These are phyloP conservation scores for Orthonychiurus folsomi DNA, from an alignment of 2,888 invertebrate species.

Conservation along the genomic window DNA sequence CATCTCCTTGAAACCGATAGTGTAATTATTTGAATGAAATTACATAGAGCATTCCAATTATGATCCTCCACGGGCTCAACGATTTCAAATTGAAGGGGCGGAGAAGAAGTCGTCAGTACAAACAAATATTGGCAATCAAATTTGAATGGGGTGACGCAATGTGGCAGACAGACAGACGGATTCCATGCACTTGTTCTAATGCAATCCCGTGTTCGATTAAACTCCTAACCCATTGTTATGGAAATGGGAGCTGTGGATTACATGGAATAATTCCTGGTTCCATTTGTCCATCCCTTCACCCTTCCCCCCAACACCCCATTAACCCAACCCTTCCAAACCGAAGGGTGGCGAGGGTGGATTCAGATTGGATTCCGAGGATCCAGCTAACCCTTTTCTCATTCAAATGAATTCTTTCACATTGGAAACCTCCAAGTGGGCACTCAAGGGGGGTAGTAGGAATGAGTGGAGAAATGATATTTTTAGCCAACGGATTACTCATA, in stretches of 20 bases:
- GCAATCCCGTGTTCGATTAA: neutral
- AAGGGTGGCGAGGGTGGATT: neutral
- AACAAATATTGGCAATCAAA: neutral
- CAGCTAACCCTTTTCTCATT: neutral
- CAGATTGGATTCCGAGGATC: neutral
- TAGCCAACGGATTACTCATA: too few species aligned
- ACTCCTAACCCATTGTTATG: conserved; percentile 1
- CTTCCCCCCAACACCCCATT: neutral
- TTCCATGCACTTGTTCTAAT: neutral
- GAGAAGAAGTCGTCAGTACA: neutral
- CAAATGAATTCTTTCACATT: neutral
- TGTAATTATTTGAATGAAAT: too few species aligned
- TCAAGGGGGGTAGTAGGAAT: too few species aligned
- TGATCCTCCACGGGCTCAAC: too few species aligned
- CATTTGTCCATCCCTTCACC: neutral
- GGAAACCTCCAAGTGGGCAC: neutral
- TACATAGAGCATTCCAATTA: too few species aligned
- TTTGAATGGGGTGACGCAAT: neutral
- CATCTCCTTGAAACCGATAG: too few species aligned
- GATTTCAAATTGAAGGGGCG: neutral
- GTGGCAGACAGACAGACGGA: neutral
- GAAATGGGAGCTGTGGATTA: neutral
- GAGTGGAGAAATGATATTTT: too few species aligned
- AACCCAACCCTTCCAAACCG: neutral
- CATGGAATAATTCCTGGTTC: conserved; percentile 1